These are phyloP conservation scores for Columbina picui DNA, from an alignment of 2,113 vertebrate genomes.

Conservation along the genomic window DNA sequence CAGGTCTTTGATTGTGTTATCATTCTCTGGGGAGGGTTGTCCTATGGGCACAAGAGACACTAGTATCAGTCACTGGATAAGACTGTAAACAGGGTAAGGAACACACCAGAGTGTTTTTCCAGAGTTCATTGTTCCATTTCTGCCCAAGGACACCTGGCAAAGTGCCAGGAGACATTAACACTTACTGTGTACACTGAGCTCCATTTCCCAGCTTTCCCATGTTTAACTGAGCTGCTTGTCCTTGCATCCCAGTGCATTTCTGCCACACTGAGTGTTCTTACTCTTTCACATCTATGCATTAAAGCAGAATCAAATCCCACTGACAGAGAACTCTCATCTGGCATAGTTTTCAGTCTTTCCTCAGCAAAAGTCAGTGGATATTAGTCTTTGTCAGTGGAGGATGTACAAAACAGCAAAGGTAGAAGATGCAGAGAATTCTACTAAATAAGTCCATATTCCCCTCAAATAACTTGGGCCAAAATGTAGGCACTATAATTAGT, in stretches of 20 bases:
- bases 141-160: neutral
- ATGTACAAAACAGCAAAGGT: neutral
- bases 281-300: neutral
- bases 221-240: neutral
- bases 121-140: neutral
- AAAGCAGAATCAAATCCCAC: neutral
- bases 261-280: neutral
- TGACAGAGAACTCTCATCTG: neutral
- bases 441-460: neutral
- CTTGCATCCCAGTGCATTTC: neutral
- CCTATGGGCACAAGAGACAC: slow-evolving; percentile 62
- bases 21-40: slow-evolving; percentile 89
- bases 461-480: neutral
- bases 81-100: neutral
- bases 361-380: neutral
- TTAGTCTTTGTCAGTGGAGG: neutral
- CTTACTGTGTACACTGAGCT: neutral
- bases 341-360: neutral
- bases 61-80: neutral
- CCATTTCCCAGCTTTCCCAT: neutral
- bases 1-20: slow-evolving; percentile 90
- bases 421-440: neutral
- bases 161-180: neutral
- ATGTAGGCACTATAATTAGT: neutral
- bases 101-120: neutral